phyloP scores from a whole-genome alignment of 2,113 vertebrate genomes.

The Lagopus muta region DNA sequence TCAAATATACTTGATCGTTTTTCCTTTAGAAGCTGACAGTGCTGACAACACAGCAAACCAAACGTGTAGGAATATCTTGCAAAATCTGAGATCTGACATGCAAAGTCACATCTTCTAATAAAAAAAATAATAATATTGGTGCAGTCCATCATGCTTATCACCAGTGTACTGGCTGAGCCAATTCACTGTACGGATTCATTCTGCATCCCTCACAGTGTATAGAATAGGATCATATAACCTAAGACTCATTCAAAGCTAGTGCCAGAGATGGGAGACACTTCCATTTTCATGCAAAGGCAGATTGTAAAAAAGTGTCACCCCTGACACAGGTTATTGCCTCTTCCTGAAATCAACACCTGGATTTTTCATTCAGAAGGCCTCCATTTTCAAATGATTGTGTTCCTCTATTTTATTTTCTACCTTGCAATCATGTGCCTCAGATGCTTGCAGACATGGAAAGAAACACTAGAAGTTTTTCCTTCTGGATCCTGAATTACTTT shows the following conservation, averaged over 20 bases:
- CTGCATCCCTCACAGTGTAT: not conserved
- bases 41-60: not conserved
- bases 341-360: not conserved
- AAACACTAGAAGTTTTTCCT: not conserved
- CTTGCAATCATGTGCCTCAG: not conserved
- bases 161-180: not conserved
- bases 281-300: not conserved
- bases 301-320: not conserved
- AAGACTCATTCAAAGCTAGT: not conserved
- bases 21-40: not conserved
- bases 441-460: not conserved
- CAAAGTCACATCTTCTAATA: not conserved
- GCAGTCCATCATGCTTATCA: not conserved
- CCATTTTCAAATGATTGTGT: not conserved
- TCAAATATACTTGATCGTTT: not conserved
- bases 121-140: not conserved
- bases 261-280: not conserved
- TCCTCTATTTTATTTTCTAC: not conserved
- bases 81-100: not conserved
- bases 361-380: not conserved
- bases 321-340: not conserved
- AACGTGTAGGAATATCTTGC: not conserved
- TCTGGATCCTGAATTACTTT: not conserved
- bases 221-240: not conserved
- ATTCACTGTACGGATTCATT: not conserved